phyloP scores from a whole-genome alignment of 2,797 vertebrate species.

The Brachyrhaphis roseni region DNA sequence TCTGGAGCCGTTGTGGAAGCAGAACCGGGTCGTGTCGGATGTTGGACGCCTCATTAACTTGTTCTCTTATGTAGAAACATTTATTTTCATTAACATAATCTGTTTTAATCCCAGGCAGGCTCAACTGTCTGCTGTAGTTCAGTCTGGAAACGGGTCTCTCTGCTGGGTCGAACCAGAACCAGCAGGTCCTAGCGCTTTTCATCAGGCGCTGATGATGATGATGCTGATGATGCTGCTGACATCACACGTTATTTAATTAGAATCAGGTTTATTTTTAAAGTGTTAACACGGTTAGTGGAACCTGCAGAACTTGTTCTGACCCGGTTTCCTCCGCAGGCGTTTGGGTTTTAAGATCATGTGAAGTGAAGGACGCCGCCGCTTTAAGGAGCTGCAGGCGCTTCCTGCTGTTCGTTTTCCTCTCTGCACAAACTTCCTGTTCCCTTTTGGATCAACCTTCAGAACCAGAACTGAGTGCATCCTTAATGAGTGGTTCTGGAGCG shows the following conservation, averaged over 20 bases:
- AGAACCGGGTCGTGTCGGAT: neutral
- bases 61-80: neutral
- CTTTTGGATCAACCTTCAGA: constrained; percentile 9
- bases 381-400: constrained; percentile 8
- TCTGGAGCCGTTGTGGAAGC: neutral
- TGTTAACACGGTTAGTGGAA: neutral
- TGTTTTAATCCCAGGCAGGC: neutral
- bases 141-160: neutral
- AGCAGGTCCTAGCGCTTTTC: neutral
- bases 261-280: neutral
- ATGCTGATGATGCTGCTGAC: neutral
- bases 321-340: neutral
- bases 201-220: neutral
- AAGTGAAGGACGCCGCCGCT: neutral
- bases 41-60: neutral
- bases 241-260: neutral
- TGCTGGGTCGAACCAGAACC: neutral
- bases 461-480: constrained; percentile 7
- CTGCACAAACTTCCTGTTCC: constrained; percentile 7
- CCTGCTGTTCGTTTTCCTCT: neutral
- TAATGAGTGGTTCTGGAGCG: constrained; percentile 26
- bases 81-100: neutral
- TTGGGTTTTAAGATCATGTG: neutral
- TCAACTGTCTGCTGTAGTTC: neutral
- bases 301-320: neutral